These are phyloP conservation scores for Sitodiplosis mosellana DNA, from an alignment of 1,140 invertebrate genomes.

Conservation along the genomic window DNA sequence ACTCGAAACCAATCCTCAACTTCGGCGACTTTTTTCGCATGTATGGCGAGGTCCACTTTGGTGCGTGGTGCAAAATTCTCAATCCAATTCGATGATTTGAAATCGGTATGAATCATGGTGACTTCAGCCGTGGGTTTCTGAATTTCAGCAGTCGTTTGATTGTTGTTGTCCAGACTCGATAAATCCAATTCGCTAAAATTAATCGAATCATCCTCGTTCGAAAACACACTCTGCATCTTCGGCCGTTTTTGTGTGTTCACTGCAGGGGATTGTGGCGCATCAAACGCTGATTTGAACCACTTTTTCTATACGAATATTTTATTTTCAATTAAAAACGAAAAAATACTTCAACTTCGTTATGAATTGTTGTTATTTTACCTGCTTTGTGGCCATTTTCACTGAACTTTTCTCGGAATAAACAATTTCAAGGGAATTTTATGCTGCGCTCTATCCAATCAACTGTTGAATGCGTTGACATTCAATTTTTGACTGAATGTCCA, in stretches of 20 bases:
- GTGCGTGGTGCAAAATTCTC: conserved; percentile 31
- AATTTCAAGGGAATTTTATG: background rate
- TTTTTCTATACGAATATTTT: background rate
- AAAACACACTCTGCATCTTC: background rate
- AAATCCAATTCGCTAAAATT: background rate
- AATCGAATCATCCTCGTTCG: background rate
- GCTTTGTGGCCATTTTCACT: background rate
- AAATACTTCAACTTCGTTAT: background rate
- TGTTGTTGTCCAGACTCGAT: background rate
- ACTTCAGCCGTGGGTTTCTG: background rate
- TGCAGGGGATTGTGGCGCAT: background rate
- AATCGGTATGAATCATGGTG: background rate
- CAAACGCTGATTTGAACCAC: background rate
- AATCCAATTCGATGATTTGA: conserved; percentile 27
- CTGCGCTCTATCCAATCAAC: background rate
- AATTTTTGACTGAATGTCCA: background rate
- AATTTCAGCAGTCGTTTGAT: background rate
- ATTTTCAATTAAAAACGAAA: background rate
- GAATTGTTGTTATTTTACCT: background rate
- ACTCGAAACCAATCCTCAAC: conserved; percentile 32
- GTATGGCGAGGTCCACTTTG: conserved; percentile 35
- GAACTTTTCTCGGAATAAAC: background rate
- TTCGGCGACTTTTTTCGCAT: conserved; percentile 41
- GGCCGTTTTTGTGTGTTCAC: background rate
- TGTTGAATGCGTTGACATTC: background rate